Base-by-base conservation (phyloP, 2,797 vertebrate species). In the Hirundo rustica region DNA sequence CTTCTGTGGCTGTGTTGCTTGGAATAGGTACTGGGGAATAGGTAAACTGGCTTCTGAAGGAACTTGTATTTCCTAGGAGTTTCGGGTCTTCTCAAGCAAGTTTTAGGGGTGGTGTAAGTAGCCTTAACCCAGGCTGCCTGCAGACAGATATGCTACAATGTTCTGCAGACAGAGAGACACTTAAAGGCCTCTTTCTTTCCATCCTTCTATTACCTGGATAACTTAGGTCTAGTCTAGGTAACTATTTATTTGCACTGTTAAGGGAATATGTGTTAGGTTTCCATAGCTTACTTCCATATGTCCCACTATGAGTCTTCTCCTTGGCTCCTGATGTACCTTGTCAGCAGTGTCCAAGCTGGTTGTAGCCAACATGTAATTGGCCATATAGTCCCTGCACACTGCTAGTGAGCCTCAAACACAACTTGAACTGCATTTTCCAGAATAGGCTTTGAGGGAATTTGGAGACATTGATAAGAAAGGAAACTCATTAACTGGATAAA, bases 11-110 rank as follows among this genome's bases (percentile, higher is more conserved):
- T 38, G 38, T 38, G 38, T 38, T 38, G 38, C 38, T 11, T 12
- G 38, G 38, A 38, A 38, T 38, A 38, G 38, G 38, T 38, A 38
- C 38, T 38, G 38, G 38, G 45, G 19, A 85, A 85, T 0, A 66
- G 17, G 25, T 23, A 23, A 76, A 81, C 10, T 40, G 10, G 8
- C 2, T 89, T 54, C 55, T 13, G 48, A 58, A 21, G 17, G 27
- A 81, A 55, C 0, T 0, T 1, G 0, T 20, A 13, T 71, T 78
- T 89, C 42, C 36, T 72, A 36, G 34, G 16, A 73, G 16, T n/a
- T 61, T 42, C 20, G 83, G 32, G 19, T 74, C 20, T 88, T 93
- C 57, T 38, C 32, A 77, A 61, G 21, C 3, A 38, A 47, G 13
- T 68, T 32, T 48, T 47, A 44, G 23, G 16, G 3, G 8, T 12